These are phyloP conservation scores for Polyploca ridens DNA, from an alignment of 2,888 invertebrate genomes.

Conservation along the genomic window DNA sequence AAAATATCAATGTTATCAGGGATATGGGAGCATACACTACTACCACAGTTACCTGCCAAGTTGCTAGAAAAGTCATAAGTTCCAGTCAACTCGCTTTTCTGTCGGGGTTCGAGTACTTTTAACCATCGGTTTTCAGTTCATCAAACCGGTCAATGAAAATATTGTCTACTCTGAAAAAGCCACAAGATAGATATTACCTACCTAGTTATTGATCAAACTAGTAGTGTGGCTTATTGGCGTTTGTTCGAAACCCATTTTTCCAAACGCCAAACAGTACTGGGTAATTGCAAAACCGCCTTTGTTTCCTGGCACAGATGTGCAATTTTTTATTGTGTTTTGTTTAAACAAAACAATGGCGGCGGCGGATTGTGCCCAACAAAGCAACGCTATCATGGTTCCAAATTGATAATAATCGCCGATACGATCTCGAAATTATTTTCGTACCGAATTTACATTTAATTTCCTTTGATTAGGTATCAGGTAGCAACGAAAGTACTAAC, in stretches of 20 bases:
- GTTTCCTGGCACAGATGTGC: conserved; percentile 50
- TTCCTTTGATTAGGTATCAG: background rate
- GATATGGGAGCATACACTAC: no score
- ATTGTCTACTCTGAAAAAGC: no score
- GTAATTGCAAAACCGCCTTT: conserved; percentile 40
- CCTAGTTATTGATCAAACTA: background rate
- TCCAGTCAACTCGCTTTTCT: no score
- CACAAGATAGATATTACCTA: no score
- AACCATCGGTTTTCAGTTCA: no score
- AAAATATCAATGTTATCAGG: no score
- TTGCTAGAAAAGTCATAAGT: no score
- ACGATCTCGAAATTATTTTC: conserved; percentile 30
- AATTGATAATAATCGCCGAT: conserved; percentile 58
- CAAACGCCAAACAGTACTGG: conserved; percentile 21
- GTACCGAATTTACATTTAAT: background rate
- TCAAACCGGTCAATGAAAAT: no score
- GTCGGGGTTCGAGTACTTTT: no score
- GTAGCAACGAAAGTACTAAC: background rate
- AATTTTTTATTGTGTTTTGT: conserved; percentile 63
- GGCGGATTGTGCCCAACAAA: conserved; percentile 63
- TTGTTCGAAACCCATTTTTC: background rate
- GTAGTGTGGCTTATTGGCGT: background rate
- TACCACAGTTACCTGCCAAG: no score
- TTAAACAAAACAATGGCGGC: conserved; percentile 57
- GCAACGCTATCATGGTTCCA: conserved; percentile 54